Evolutionary conservation across 2,113 vertebrate species (phyloP), one percentile per base, ranked within the genome.

Genomic region (Tachuris rubrigastra): DNA sequence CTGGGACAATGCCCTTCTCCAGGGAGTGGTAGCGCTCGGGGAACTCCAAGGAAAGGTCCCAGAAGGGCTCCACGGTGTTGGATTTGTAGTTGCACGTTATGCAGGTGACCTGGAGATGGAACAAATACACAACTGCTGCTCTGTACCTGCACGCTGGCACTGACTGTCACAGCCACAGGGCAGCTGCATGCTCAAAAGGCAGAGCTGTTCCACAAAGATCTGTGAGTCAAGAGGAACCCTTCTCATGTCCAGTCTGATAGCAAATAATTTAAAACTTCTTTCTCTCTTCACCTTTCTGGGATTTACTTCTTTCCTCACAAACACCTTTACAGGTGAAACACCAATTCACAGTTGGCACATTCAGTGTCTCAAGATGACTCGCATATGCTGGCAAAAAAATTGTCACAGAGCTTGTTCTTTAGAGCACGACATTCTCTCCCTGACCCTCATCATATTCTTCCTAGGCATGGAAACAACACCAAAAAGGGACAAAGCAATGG

Each of bases 31-130:
- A 99, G 9, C 99, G 99, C 97, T 99, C 99, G 0, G 99, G 99
- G 96, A 99, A 99, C 95, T 99, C 99, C 98, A 99, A 95, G 60
- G 99, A 99, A 69, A 99, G 97, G 96, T 99, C 99, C 99, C 99
- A 99, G 88, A 99, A 99, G 31, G 99, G 99, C 97, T 99, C 99
- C 68, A 99, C 98, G 1, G 99, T 99, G 98, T 99, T 99, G 37
- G 99, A 99, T 98, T 99, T 99, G 98, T 99, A 98, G 98, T 99
- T 99, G 98, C 99, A 99, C 11, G 99, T 99, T 96, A 99, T 96
- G 97, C 99, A 99, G 31, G 99, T 99, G 95, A 99, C 99, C 99
- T 99, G 87, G 81, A 78, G 95, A 73, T 8, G 67, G 93, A 89
- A 97, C 2, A 56, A 31, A 75, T 60, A 80, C 33, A 30, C 39